Percentiles rank a stretch among this genome's conserved stretches.
Conservation (phyloP, 2,797 vertebrate genomes). For the Corythornis leucogaster region DNA sequence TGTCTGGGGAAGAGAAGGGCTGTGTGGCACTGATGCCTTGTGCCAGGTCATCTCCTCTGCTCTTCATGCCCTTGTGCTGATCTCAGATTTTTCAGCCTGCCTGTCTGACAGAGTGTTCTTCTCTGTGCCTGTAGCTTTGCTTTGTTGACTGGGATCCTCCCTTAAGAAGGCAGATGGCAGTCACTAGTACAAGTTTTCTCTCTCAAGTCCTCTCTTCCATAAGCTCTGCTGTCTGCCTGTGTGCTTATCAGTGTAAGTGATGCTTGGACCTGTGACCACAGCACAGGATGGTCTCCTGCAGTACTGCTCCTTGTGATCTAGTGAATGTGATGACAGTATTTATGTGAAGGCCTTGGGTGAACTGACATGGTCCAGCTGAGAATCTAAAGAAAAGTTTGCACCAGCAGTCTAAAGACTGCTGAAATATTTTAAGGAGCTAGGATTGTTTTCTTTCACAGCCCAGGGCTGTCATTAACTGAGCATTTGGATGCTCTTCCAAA, state of each 20-base stretch:
- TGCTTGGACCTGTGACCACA: no score
- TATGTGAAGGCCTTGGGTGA: background rate
- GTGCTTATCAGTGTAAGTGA: no score
- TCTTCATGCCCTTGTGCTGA: background rate
- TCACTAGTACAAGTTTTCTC: no score
- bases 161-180: background rate
- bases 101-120: background rate
- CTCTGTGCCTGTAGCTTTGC: background rate
- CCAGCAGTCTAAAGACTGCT: background rate
- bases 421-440: background rate
- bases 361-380: background rate
- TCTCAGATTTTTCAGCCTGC: background rate
- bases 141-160: background rate
- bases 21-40: background rate
- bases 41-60: background rate
- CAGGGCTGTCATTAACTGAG: constrained; percentile 23
- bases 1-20: background rate
- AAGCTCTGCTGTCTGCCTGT: no score
- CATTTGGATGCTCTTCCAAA: constrained; percentile 4
- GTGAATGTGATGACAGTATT: no score
- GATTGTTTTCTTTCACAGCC: background rate
- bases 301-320: no score
- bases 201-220: no score
- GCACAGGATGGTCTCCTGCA: no score
- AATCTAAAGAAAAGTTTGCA: background rate